Conservation (phyloP, 92 coral and sea anemone genomes). For the Phenganax marumi region DNA sequence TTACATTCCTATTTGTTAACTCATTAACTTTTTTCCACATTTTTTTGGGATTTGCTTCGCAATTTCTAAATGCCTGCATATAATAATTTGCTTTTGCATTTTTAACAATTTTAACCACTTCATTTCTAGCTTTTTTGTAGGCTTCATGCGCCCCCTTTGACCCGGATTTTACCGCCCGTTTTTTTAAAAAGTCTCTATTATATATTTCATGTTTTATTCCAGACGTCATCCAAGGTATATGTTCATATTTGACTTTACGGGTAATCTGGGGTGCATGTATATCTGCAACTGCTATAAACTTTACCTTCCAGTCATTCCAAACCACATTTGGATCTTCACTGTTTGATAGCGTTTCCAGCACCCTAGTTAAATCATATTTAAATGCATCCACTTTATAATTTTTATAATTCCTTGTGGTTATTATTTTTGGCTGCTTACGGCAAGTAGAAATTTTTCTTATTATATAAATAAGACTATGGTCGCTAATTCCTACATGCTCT, state of each 20-base stretch:
- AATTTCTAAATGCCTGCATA: too few species aligned
- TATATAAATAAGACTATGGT: constrained; percentile 2
- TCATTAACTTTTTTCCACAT: too few species aligned
- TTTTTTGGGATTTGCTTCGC: too few species aligned
- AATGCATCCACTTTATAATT: not conserved
- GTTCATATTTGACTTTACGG: not conserved
- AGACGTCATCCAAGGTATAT: constrained; percentile 2
- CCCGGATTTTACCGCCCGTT: not conserved
- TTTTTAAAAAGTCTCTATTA: constrained; percentile 3
- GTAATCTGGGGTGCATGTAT: constrained; percentile 10
- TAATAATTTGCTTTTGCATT: too few species aligned
- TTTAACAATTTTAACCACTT: not conserved
- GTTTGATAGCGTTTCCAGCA: not conserved
- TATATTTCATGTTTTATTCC: not conserved
- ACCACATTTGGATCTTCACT: not conserved
- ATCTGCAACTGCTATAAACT: constrained; percentile 4
- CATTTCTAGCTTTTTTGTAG: not conserved
- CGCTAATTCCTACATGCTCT: not conserved
- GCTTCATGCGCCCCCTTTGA: not conserved
- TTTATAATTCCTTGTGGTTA: not conserved
- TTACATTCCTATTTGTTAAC: too few species aligned
- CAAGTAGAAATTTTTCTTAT: not conserved
- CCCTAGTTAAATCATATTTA: constrained; percentile 1
- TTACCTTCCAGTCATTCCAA: not conserved
- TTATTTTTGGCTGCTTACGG: constrained; percentile 8